Base-by-base conservation (phyloP, 2,888 invertebrate species). In the Temnothorax ravouxi region DNA sequence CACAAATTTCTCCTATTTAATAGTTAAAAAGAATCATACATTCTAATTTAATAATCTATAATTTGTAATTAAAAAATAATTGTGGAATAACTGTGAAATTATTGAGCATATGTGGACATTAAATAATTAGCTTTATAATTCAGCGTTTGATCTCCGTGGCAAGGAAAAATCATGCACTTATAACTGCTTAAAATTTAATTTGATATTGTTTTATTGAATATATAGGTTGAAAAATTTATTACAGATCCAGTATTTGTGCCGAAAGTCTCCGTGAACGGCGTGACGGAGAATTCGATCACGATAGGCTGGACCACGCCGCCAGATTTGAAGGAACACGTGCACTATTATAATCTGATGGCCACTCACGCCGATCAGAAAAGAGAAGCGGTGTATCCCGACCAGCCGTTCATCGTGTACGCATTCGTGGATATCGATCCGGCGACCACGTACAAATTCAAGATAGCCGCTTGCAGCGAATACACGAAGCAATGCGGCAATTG, bases 371-470 rank as follows among this genome's bases (percentile, higher is more conserved):
- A 95, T 95, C 34, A 96, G 96, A 93, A 88, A 59, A 90, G 91
- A 85, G 96, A 96, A 91, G 96, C 97, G 0, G 95, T 96, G 38
- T 96, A 97, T 92, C 96, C 96, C 18, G 96, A 96, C 18, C 97
- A 97, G 84, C 96, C 96, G 38, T 97, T 97, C 90, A 95, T 97
- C 81, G 96, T 97, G 0, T 98, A 97, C 90, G 97, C 98, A 96
- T 98, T 98, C 93, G 96, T 96, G 56, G 96, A 97, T 93, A 95
- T 98, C 74, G 96, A 97, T 89, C 97, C 98, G 0, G 97, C 97
- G 21, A 98, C 97, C 47, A 97, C 96, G 44, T 98, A 98, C 91
- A 96, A 96, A 86, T 98, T 98, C 93, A 96, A 97, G 96, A 97
- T 97, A 91, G 96, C 97, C 47, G 98, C 98, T 0, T 98, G 98